Percentiles rank a stretch among this genome's conserved stretches.
Evolutionary conservation across 2,797 vertebrate species (phyloP).

Genomic region (Poliocrania exsul): DNA sequence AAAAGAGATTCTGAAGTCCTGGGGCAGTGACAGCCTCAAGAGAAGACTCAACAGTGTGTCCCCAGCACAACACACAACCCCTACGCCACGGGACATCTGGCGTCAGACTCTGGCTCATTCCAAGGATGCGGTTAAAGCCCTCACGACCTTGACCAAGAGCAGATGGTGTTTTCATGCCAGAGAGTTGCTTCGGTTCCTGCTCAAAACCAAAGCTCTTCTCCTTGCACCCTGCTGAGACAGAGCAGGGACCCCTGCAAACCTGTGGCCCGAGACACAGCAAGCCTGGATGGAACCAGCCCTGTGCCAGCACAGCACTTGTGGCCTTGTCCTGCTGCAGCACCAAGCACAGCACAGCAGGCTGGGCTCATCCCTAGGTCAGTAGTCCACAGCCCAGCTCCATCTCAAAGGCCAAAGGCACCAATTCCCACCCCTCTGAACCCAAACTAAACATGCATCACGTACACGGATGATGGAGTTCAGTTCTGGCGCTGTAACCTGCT

Average conservation of each 20-base stretch:
- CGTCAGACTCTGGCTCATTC: neutral
- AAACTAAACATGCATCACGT: conserved; percentile 59
- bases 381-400: neutral
- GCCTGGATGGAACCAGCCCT: neutral
- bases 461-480: conserved; percentile 99
- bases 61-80: neutral
- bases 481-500: conserved; percentile 97
- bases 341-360: neutral
- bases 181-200: neutral
- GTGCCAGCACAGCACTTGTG: neutral
- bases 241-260: neutral
- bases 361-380: neutral
- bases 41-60: neutral
- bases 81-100: neutral
- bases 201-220: conserved; percentile 1
- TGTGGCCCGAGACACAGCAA: fast-evolving
- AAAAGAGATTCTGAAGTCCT: neutral
- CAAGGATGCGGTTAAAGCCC: neutral
- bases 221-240: neutral
- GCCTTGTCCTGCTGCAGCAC: neutral
- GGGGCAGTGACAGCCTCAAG: neutral
- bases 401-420: fast-evolving
- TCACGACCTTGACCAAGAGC: neutral
- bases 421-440: neutral
- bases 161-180: neutral